Percentiles rank a stretch among this genome's conserved stretches.
Evolutionary conservation across 2,888 invertebrate genomes (phyloP).

Genomic region (Willowsia nigromaculata): DNA sequence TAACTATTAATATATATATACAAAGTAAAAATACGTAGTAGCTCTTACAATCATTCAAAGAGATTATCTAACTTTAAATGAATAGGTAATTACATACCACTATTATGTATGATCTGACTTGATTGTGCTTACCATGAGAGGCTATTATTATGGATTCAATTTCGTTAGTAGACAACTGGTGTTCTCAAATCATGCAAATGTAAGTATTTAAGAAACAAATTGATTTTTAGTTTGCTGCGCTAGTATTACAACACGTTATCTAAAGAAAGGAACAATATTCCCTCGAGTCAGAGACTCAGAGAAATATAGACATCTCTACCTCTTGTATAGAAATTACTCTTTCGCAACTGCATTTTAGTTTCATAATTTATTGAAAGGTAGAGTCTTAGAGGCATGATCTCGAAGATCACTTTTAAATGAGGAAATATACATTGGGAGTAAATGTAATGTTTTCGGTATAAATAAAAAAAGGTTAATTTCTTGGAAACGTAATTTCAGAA

Average conservation of each 20-base stretch:
- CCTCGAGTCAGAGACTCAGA: not conserved
- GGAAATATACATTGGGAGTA: not conserved
- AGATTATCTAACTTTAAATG: not conserved
- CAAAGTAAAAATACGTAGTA: not conserved
- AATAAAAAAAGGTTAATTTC: not conserved
- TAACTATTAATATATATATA: not conserved
- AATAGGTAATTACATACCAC: not conserved
- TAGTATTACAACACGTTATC: too few species aligned
- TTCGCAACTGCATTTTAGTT: not conserved
- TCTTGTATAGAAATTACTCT: not conserved
- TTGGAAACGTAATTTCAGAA: not conserved
- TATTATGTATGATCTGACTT: constrained; percentile 40
- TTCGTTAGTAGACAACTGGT: not conserved
- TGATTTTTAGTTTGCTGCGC: not conserved
- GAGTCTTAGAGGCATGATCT: not conserved
- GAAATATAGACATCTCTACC: not conserved
- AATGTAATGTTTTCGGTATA: not conserved
- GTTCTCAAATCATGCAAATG: not conserved
- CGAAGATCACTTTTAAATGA: not conserved
- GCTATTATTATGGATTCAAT: constrained; percentile 35
- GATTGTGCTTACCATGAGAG: constrained; percentile 62
- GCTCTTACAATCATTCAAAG: constrained; percentile 18
- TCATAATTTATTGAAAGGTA: not conserved
- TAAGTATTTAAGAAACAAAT: constrained; percentile 5
- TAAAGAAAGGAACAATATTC: too few species aligned